phyloP scores from a whole-genome alignment of 2,113 vertebrate species.

The Arenaria interpres region DNA sequence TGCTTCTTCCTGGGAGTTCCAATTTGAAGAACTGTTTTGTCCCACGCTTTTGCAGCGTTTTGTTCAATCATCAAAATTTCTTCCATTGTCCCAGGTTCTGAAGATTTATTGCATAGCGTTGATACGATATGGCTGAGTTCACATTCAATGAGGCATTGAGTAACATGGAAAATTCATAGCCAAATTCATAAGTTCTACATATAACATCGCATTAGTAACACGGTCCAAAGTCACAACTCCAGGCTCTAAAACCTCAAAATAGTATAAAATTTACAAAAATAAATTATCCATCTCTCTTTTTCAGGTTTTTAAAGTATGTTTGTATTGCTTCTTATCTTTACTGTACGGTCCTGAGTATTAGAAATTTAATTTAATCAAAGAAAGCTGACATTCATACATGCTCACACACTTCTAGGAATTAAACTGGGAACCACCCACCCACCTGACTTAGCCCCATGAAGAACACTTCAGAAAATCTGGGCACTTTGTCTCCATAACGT shows the following conservation, averaged over 20 bases:
- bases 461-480: not conserved
- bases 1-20: not conserved
- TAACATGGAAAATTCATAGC: not conserved
- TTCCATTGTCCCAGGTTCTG: not conserved
- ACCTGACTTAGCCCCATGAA: not conserved
- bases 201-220: not conserved
- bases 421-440: not conserved
- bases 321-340: not conserved
- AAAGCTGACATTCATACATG: not conserved
- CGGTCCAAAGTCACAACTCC: not conserved
- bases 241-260: not conserved
- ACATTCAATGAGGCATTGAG: not conserved
- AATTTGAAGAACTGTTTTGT: not conserved
- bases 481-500: not conserved
- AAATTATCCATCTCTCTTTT: not conserved
- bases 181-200: not conserved
- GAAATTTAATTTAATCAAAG: not conserved
- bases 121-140: not conserved
- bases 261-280: not conserved
- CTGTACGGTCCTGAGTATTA: not conserved
- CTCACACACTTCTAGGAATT: not conserved
- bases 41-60: not conserved
- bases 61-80: not conserved
- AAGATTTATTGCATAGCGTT: not conserved
- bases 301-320: not conserved